Conservation (phyloP, 37 sponge, comb jelly and placozoan species). For the Bolinopsis microptera region DNA sequence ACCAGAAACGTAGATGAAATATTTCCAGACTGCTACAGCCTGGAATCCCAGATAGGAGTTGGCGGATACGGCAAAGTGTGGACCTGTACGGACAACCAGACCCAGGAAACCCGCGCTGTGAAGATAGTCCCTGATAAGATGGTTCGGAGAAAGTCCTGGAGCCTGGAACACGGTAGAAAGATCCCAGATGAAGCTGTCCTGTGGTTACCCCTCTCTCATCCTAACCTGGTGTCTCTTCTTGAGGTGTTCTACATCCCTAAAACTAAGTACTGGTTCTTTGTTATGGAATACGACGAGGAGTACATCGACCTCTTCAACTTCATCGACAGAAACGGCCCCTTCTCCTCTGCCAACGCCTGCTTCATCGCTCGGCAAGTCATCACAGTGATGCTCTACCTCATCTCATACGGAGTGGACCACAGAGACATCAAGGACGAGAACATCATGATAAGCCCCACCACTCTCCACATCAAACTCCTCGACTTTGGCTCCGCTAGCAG, state of each 20-base stretch:
- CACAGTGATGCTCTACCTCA: not conserved
- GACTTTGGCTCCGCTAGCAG: not conserved
- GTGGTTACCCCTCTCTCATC: not conserved
- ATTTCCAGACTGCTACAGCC: not conserved
- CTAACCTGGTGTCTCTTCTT: not conserved
- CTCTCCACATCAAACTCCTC: not conserved
- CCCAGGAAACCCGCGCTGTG: not conserved
- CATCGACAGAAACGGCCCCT: not conserved
- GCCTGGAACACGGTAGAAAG: not conserved
- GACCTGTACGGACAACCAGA: not conserved
- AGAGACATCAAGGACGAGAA: constrained; percentile 42
- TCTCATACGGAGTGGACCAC: not conserved
- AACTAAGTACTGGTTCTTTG: not conserved
- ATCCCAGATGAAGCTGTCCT: not conserved
- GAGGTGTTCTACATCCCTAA: not conserved
- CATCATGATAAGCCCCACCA: not conserved
- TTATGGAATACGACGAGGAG: constrained; percentile 2
- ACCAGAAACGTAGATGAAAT: not conserved
- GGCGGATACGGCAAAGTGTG: not conserved
- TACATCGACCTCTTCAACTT: not conserved
- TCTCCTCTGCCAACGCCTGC: not conserved
- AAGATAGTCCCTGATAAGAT: not conserved
- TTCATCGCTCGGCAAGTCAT: not conserved
- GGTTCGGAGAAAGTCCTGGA: not conserved
- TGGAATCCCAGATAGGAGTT: not conserved